These are phyloP conservation scores for Columbina picui DNA, from an alignment of 2,113 vertebrate genomes.

Conservation along the genomic window DNA sequence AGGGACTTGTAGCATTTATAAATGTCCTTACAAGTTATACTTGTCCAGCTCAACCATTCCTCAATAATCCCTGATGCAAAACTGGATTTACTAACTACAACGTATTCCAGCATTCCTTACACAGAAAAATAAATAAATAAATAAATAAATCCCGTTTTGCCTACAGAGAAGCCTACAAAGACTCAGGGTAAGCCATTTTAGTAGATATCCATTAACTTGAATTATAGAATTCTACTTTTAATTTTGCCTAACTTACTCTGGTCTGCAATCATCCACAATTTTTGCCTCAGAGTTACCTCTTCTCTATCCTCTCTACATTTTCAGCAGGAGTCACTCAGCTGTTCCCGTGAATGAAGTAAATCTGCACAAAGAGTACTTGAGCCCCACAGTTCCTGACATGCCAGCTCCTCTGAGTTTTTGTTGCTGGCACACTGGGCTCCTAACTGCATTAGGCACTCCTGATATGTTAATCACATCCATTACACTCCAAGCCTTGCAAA, in stretches of 20 bases:
- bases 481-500: not conserved
- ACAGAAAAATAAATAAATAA: too few relatives aligned
- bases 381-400: not conserved
- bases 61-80: not conserved
- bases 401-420: not conserved
- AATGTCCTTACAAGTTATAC: not conserved
- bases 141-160: not conserved
- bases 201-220: not conserved
- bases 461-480: conserved; percentile 4
- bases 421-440: not conserved
- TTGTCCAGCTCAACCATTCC: not conserved
- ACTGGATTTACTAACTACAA: not conserved
- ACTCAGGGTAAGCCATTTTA: not conserved
- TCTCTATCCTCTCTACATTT: not conserved
- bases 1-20: not conserved
- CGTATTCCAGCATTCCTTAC: not conserved
- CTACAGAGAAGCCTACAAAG: not conserved
- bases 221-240: not conserved
- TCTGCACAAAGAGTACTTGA: not conserved
- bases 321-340: not conserved
- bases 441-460: not conserved
- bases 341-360: not conserved
- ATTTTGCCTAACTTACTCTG: not conserved
- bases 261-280: not conserved
- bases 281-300: not conserved